Conservation (phyloP, 2,797 vertebrate species). For the Enteromius viviparus region DNA sequence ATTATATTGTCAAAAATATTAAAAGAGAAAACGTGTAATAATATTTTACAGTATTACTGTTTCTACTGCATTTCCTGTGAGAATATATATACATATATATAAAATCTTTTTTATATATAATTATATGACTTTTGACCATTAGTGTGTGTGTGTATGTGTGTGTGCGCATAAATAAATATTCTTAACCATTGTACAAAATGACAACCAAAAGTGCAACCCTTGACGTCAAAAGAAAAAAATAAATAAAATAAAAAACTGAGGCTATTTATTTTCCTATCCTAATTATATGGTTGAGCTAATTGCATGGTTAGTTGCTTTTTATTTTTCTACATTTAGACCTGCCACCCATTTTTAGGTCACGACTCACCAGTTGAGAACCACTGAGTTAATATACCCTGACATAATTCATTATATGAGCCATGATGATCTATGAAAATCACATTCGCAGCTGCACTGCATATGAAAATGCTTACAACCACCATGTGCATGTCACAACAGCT, state of each 20-base stretch:
- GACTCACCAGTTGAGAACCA: constrained; percentile 16
- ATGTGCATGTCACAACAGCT: constrained; percentile 36
- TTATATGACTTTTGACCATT: not conserved
- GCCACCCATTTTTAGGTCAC: constrained; percentile 11
- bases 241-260: not conserved
- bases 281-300: constrained; percentile 20
- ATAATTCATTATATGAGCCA: constrained; percentile 35
- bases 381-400: constrained; percentile 33
- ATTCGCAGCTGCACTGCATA: constrained; percentile 13
- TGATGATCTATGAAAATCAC: constrained; percentile 30
- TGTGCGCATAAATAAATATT: not conserved
- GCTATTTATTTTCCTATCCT: not conserved
- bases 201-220: not conserved
- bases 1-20: not conserved
- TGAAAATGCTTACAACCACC: constrained; percentile 17
- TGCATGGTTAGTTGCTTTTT: constrained; percentile 17
- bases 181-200: not conserved
- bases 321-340: constrained; percentile 20
- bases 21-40: not conserved
- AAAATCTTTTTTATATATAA: not conserved
- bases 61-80: not conserved
- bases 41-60: not conserved
- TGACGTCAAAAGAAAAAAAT: not conserved
- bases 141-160: not conserved
- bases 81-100: not conserved